Evolutionary conservation across 2,888 invertebrate genomes (phyloP), one percentile per base, ranked within the genome.

Genomic region (Dolichomitus sp.): DNA sequence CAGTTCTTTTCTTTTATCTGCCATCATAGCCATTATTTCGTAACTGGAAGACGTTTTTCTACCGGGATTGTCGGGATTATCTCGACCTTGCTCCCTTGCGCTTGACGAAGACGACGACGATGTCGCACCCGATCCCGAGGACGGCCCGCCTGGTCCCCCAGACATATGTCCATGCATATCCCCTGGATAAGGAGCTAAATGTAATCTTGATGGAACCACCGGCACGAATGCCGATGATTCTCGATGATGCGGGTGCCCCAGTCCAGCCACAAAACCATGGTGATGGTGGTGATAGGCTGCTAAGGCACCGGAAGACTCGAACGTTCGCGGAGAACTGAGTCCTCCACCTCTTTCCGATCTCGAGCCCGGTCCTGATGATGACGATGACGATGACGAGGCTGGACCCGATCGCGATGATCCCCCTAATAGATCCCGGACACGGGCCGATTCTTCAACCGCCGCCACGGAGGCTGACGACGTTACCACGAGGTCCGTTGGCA

Each of bases 11-110:
- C 97, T 95, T 91, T 98, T 98, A 91, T 98, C 98, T 3, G 97
- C 97, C 97, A 98, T 97, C 96, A 98, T 97, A 50, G 97, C 97
- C 95, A 97, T 97, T 87, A 98, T 95, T 91, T 97, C 97, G 90
- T 97, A 97, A 88, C 95, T 95, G 1, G 97, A 95, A 3, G 94
- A 90, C 4, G 90, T 89, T 52, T 93, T 93, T 42, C 92, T 88
- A 4, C 87, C 87, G 0, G 92, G 85, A 2, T 89, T 84, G 52
- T 93, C 93, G 0, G 90, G 77, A 11, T 89, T 88, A 4, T 94
- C 94, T 68, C 92, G 93, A 1, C 90, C 90, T 37, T 88, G 88
- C 74, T 87, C 87, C 3, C 87, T 87, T 19, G 89, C 86, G n/a
- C 89, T 83, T 4, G 89, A 83, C 1, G 93, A 89, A 1, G 91